Percentiles rank a stretch among this genome's conserved stretches.
Evolutionary conservation across 2,113 vertebrate species (phyloP).

Genomic region (Pterocles gutturalis): DNA sequence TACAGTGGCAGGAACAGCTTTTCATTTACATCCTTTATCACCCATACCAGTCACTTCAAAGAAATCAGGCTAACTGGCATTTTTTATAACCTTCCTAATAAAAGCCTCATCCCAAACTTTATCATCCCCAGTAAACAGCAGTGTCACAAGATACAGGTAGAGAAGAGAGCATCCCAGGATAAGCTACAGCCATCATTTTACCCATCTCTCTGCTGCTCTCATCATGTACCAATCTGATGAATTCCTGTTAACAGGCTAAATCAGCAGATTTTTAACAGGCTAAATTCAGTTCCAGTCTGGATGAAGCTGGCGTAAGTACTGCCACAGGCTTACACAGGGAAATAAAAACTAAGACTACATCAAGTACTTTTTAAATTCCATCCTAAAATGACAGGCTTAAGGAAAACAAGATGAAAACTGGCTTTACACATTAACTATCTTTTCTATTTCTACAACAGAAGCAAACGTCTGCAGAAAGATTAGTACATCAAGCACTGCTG

Average conservation of each 20-base stretch:
- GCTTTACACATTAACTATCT: background rate
- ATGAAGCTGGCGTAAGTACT: background rate
- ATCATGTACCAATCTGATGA: background rate
- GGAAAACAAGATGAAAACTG: background rate
- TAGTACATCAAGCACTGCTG: background rate
- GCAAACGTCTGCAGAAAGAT: background rate
- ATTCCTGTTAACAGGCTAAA: background rate
- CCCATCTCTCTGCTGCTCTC: background rate
- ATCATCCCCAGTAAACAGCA: background rate
- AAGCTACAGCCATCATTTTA: background rate
- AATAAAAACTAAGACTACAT: background rate
- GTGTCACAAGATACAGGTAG: background rate
- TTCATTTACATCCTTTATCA: background rate
- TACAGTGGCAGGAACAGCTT: background rate
- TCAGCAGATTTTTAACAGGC: background rate
- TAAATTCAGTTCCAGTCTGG: background rate
- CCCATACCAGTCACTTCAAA: background rate
- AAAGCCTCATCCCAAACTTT: background rate
- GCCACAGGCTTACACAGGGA: background rate
- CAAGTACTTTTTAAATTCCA: background rate
- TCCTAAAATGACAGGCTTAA: background rate
- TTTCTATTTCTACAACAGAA: background rate
- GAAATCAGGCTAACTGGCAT: background rate
- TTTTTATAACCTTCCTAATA: background rate
- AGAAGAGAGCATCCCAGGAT: background rate